Percentiles rank a stretch among this genome's conserved stretches.
phyloP scores from a whole-genome alignment of 2,113 vertebrate species.

The Marmota monax region DNA sequence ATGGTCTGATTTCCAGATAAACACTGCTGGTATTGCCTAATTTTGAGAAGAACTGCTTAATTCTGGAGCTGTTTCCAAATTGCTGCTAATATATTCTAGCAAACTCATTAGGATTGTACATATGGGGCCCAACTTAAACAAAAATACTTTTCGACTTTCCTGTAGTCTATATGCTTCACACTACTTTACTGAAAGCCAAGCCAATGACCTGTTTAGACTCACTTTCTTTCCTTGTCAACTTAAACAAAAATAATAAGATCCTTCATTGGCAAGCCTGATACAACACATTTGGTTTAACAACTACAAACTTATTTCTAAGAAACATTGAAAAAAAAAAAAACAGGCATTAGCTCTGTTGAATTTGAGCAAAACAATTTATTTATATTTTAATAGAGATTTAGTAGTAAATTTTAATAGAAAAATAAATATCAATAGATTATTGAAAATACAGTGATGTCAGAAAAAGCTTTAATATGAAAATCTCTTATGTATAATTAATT shows the following conservation, averaged over 20 bases:
- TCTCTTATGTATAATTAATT: neutral
- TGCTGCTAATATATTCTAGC: neutral
- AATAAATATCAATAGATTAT: conserved; percentile 13
- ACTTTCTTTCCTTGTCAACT: neutral
- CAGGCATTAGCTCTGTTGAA: neutral
- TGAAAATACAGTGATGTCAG: neutral
- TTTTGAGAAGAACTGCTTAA: neutral
- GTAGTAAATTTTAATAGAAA: conserved; percentile 12
- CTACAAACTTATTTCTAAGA: neutral
- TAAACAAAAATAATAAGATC: neutral
- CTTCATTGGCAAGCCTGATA: neutral
- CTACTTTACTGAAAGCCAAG: neutral
- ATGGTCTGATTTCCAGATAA: neutral
- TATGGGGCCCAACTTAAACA: neutral
- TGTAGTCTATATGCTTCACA: neutral
- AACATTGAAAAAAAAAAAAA: conserved; percentile 41
- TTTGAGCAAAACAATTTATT: conserved; percentile 26
- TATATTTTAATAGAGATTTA: conserved; percentile 24
- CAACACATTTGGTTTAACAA: neutral
- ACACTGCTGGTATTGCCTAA: neutral
- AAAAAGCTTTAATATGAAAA: neutral
- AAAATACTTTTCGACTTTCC: neutral
- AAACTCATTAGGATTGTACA: neutral
- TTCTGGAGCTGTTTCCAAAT: neutral
- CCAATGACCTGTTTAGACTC: neutral